These are phyloP conservation scores for Neotoma lepida DNA, from an alignment of 2,113 vertebrate genomes.

Conservation along the genomic window DNA sequence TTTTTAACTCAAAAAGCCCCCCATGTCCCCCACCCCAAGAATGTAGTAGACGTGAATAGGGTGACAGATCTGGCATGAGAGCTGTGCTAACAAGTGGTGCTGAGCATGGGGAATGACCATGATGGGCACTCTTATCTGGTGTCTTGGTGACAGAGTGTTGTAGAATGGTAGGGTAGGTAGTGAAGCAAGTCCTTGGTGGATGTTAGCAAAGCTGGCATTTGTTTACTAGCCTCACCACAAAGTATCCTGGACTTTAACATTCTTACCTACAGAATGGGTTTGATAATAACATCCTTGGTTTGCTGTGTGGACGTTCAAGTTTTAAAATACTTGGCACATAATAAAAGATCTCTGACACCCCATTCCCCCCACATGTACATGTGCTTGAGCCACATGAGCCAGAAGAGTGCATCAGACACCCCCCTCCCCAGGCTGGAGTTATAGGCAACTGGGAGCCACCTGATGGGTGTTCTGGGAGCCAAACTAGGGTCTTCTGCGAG, in stretches of 20 bases:
- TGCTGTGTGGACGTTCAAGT: neutral
- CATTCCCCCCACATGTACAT: neutral
- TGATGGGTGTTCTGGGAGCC: neutral
- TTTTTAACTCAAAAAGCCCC: too few species aligned
- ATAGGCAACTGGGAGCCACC: neutral
- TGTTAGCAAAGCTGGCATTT: neutral
- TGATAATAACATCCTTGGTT: neutral
- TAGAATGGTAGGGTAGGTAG: neutral
- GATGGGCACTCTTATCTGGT: neutral
- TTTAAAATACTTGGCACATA: neutral
- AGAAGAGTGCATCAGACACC: neutral
- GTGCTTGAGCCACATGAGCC: neutral
- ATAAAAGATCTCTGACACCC: neutral
- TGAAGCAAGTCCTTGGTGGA: neutral
- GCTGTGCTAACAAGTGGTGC: neutral
- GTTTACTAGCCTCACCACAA: neutral
- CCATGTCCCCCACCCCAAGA: neutral
- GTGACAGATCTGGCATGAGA: neutral
- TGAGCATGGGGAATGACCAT: neutral
- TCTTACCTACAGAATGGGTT: neutral
- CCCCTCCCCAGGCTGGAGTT: neutral
- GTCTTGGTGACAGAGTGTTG: neutral
- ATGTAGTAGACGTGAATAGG: neutral
- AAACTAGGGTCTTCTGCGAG: neutral
- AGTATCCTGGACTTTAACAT: neutral